Conservation (phyloP, 2,797 vertebrate genomes). For the Melanotaenia boesemani region DNA sequence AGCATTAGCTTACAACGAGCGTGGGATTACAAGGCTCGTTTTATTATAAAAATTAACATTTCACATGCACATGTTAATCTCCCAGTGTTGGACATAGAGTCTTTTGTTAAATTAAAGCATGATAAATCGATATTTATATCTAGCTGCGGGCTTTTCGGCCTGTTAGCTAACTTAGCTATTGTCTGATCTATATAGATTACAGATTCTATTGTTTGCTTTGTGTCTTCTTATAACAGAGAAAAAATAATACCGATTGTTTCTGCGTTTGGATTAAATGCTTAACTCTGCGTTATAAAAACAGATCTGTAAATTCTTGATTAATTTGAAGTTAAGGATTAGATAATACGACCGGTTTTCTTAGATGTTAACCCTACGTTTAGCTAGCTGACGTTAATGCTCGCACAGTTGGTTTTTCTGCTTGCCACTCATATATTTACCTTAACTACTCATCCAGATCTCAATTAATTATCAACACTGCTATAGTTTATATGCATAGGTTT, state of each 20-base stretch:
- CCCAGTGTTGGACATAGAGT: accelerated
- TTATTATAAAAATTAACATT: accelerated
- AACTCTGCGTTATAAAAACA: accelerated
- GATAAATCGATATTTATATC: accelerated
- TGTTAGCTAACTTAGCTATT: conserved; percentile 60
- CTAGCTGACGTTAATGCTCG: background rate
- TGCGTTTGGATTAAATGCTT: accelerated
- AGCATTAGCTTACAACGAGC: conserved; percentile 37
- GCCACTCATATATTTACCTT: conserved; percentile 42
- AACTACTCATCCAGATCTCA: conserved; percentile 87
- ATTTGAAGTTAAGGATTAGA: no score
- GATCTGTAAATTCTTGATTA: background rate
- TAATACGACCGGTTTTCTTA: background rate
- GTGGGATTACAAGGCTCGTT: background rate
- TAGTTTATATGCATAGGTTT: conserved; percentile 99
- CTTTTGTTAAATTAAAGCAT: accelerated
- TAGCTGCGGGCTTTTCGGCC: conserved; percentile 20
- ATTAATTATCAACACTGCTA: conserved; percentile 98
- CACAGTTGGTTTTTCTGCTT: background rate
- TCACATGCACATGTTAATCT: accelerated
- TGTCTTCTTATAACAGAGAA: background rate
- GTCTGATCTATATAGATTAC: conserved; percentile 43
- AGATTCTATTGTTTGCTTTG: conserved; percentile 64
- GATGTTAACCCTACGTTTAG: background rate
- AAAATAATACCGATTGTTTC: accelerated